Evolutionary conservation across 2,113 vertebrate species (phyloP), one percentile per base, ranked within the genome.

Genomic region (Bujurquina vittata): DNA sequence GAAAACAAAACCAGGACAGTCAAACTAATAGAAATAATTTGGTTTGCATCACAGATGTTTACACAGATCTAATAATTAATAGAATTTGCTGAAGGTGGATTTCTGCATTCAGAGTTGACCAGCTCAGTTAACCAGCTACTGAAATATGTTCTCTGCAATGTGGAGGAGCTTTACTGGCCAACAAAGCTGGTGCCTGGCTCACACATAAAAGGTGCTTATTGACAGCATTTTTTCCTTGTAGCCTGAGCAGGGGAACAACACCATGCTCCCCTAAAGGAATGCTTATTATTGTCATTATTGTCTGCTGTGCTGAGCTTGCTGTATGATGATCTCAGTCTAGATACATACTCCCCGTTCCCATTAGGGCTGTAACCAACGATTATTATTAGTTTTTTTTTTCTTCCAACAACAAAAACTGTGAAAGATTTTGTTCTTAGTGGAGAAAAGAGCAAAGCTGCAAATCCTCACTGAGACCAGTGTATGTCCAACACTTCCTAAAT

Each of bases 261-360:
- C 67, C 40, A 23, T 15, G 7, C 37, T 57, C 23, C 15, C 33
- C 20, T 63, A 0, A 22, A 58, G 37, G 59, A 56, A 67, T 18
- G 26, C 54, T 75, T 67, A 59, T 75, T 43, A 40, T 62, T 81
- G 61, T 54, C 46, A 26, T 72, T 0, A 72, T 43, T 72, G 46
- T 52, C 3, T 57, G 37, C 69, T 37, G 31, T 60, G 56, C 63
- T 74, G 73, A 26, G 22, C 55, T 40, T 29, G 23, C 11, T 59
- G 22, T 59, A 35, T 12, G 29, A 65, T 73, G 62, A 77, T 15
- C 26, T 63, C 57, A 74, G 35, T 63, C 20, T 40, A 56, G 46
- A 67, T 10, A 43, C 29, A 58, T 10, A 23, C 62, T 77, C 17
- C 75, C 52, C 15, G n/a, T 62, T 78, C 63, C 80, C 63, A 76